A percentile compares a stretch with the other conserved stretches of the same genome.
Evolutionary conservation across 2,113 vertebrate genomes (phyloP).

Genomic region (Anseranas semipalmata): DNA sequence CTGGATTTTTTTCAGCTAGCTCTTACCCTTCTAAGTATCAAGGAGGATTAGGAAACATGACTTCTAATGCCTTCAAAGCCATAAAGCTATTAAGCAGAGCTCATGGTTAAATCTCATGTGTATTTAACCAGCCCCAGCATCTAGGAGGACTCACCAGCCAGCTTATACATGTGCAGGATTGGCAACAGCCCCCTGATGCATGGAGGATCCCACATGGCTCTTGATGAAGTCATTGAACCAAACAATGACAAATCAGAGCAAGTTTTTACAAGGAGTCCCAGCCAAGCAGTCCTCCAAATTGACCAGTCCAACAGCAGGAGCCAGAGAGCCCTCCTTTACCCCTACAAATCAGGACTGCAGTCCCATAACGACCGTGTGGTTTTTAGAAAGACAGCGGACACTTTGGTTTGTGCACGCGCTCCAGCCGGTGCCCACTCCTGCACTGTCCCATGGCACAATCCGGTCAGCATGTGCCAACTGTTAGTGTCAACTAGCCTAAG

Average conservation of each 20-base stretch:
- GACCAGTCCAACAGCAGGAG: neutral
- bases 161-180: neutral
- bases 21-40: neutral
- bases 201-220: neutral
- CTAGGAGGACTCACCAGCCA: neutral
- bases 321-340: neutral
- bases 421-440: neutral
- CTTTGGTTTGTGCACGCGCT: neutral
- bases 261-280: neutral
- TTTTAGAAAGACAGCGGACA: neutral
- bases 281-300: neutral
- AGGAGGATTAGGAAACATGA: neutral
- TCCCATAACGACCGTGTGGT: accelerated
- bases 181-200: neutral
- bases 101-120: neutral
- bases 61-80: neutral
- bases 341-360: neutral
- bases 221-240: neutral
- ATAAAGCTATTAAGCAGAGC: neutral
- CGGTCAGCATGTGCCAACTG: accelerated
- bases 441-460: neutral
- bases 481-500: neutral
- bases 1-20: neutral
- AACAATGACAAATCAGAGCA: neutral
- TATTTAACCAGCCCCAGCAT: neutral